phyloP scores from a whole-genome alignment of 2,888 invertebrate genomes.

The Eristalis pertinax region DNA sequence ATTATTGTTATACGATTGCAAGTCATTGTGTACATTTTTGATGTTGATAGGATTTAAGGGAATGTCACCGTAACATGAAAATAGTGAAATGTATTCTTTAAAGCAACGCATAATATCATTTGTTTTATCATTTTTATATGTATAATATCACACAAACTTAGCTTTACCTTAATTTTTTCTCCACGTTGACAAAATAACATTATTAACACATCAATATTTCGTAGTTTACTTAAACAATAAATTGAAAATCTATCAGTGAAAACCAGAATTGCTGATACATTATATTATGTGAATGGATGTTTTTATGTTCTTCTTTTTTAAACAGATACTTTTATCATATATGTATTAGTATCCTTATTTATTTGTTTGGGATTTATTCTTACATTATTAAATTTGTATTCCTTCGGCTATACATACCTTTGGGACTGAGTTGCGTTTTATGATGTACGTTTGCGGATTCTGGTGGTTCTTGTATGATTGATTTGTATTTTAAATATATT shows the following conservation, averaged over 20 bases:
- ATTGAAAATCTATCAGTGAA: conserved; percentile 49
- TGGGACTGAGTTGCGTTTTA: conserved; percentile 43
- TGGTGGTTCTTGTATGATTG: conserved; percentile 68
- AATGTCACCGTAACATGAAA: conserved; percentile 54
- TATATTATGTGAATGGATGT: conserved; percentile 37
- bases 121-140: conserved; percentile 42
- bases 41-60: conserved; percentile 42
- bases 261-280: conserved; percentile 42
- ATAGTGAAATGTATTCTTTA: conserved; percentile 40
- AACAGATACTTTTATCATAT: conserved; percentile 2
- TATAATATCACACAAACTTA: conserved; percentile 71
- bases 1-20: conserved; percentile 1
- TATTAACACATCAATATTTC: conserved; percentile 13
- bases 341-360: conserved; percentile 29
- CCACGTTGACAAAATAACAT: conserved; percentile 42
- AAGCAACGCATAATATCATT: conserved; percentile 58
- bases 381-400: conserved; percentile 50
- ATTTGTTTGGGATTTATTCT: conserved; percentile 29
- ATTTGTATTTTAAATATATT: conserved; percentile 36
- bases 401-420: conserved; percentile 46
- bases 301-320: conserved; percentile 18
- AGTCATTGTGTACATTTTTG: conserved; percentile 10
- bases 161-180: conserved; percentile 44
- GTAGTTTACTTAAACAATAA: conserved; percentile 45
- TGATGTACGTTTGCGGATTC: conserved; percentile 37